A percentile compares a stretch with the other conserved stretches of the same genome.
Conservation (phyloP, 1,140 invertebrate species). For the Dreissena rostriformis region DNA sequence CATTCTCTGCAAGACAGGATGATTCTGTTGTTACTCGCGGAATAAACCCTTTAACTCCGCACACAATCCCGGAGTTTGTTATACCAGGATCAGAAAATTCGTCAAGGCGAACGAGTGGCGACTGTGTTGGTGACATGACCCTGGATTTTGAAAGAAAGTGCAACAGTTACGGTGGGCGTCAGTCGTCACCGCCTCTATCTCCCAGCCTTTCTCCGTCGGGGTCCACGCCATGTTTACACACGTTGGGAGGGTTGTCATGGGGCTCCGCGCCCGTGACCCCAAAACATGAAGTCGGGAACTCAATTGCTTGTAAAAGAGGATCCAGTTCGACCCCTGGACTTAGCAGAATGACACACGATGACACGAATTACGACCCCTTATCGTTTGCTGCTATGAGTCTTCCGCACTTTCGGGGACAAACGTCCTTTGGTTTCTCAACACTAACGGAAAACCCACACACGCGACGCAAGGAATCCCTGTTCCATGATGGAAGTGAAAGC, state of each 20-base stretch:
- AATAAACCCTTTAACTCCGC: conserved; percentile 66
- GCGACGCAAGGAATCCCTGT: conserved; percentile 70
- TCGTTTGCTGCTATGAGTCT: conserved; percentile 68
- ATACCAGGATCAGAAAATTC: conserved; percentile 75
- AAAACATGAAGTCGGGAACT: conserved; percentile 63
- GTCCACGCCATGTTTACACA: conserved; percentile 31
- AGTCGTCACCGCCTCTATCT: conserved; percentile 30
- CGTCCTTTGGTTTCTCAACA: conserved; percentile 70
- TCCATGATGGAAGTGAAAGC: conserved; percentile 57
- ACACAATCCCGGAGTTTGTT: conserved; percentile 76
- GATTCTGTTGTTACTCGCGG: conserved; percentile 8
- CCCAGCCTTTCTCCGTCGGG: conserved; percentile 20
- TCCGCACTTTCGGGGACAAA: conserved; percentile 67
- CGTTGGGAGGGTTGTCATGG: neutral
- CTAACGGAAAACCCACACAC: conserved; percentile 71
- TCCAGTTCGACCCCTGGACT: conserved; percentile 51
- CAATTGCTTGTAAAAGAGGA: conserved; percentile 45
- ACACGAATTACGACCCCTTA: conserved; percentile 68
- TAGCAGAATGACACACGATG: conserved; percentile 26
- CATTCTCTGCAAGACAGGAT: neutral
- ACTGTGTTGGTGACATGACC: conserved; percentile 67
- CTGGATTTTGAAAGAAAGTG: conserved; percentile 22
- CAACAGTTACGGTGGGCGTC: conserved; percentile 40
- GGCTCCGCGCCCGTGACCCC: conserved; percentile 73
- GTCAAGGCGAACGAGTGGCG: conserved; percentile 70